Percentiles rank a stretch among this genome's conserved stretches.
phyloP scores from a whole-genome alignment of 2,113 vertebrate species.

The Nothocercus julius region DNA sequence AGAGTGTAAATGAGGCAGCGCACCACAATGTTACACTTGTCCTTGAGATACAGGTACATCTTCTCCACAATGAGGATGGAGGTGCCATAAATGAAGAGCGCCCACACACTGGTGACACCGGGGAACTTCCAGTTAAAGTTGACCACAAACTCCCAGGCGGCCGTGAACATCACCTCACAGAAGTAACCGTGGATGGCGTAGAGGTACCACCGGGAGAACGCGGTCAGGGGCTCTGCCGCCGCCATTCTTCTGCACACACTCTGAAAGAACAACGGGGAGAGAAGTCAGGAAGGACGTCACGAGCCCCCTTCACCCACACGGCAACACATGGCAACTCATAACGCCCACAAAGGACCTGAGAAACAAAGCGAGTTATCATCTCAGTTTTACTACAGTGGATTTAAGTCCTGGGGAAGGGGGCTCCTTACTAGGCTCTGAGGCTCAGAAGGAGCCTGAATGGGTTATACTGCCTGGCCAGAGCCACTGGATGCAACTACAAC shows the following conservation, averaged over 20 bases:
- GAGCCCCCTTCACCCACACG: not conserved
- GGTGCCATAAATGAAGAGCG: slow-evolving; percentile 97
- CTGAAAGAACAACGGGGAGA: slow-evolving; percentile 13
- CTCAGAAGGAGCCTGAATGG: not conserved
- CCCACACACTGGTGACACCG: slow-evolving; percentile 97
- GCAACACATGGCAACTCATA: not conserved
- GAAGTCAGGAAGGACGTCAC: not conserved
- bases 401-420: not conserved
- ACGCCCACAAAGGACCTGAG: not conserved
- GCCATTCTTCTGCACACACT: slow-evolving; percentile 68
- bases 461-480: not conserved
- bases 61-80: slow-evolving; percentile 96
- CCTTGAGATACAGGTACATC: slow-evolving; percentile 92
- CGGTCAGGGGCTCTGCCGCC: slow-evolving; percentile 88
- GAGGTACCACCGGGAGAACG: slow-evolving; percentile 96
- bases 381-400: not conserved
- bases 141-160: slow-evolving; percentile 95
- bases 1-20: slow-evolving; percentile 96
- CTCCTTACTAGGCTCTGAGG: not conserved
- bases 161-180: slow-evolving; percentile 99
- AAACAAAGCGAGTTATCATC: not conserved
- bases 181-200: slow-evolving; percentile 99
- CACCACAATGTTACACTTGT: slow-evolving; percentile 85
- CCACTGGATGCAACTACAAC: rapidly evolving
- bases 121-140: slow-evolving; percentile 98